Percentiles rank a stretch among this genome's conserved stretches.
These are phyloP conservation scores for Dromius quadrimaculatus DNA, from an alignment of 2,888 invertebrate genomes.

Conservation along the genomic window DNA sequence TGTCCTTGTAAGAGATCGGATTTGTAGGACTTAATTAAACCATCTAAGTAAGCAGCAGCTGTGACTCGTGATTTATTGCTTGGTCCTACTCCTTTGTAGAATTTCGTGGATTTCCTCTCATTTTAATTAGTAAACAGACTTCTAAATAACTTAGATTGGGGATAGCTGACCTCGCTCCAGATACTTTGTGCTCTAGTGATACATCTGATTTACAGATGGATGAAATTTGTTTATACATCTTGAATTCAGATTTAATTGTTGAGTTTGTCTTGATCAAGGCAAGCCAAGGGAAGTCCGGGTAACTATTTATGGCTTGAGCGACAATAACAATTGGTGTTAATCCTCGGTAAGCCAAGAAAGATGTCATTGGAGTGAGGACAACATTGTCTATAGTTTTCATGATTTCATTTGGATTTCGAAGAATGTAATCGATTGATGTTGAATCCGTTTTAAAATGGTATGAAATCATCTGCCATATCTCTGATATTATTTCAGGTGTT, in stretches of 20 bases:
- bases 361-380: not conserved
- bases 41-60: not conserved
- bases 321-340: not conserved
- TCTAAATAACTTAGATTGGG: not conserved
- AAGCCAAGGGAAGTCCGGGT: not conserved
- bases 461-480: no score
- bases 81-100: not conserved
- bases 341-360: constrained; percentile 1
- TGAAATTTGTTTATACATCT: not conserved
- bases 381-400: not conserved
- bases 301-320: not conserved
- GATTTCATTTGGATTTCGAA: not conserved
- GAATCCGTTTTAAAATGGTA: no score
- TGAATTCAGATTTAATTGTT: not conserved
- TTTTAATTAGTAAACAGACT: not conserved
- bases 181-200: not conserved
- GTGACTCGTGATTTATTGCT: not conserved
- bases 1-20: not conserved
- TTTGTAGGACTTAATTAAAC: not conserved
- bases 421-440: not conserved
- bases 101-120: not conserved
- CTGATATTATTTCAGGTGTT: no score
- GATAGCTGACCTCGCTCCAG: not conserved
- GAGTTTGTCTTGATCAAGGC: not conserved
- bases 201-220: not conserved